These are phyloP conservation scores for Gymnarchus niloticus DNA, from an alignment of 2,113 vertebrate species.

Conservation along the genomic window DNA sequence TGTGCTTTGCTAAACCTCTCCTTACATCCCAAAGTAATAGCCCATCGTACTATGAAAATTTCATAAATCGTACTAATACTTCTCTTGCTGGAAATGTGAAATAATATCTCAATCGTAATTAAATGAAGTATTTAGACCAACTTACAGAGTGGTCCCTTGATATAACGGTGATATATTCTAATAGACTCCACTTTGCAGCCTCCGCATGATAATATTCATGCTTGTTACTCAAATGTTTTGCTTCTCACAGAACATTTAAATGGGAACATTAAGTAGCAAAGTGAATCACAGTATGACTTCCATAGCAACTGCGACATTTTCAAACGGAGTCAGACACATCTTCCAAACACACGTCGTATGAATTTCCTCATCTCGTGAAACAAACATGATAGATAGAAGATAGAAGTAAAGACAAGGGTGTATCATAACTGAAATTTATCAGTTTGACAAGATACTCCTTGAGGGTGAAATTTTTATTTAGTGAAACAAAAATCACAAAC, in stretches of 20 bases:
- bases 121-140: slow-evolving; percentile 87
- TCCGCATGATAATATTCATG: slow-evolving; percentile 79
- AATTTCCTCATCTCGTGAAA: not conserved
- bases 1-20: slow-evolving; percentile 78
- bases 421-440: not conserved
- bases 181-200: slow-evolving; percentile 81
- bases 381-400: not conserved
- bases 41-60: slow-evolving; percentile 79
- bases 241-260: slow-evolving; percentile 79
- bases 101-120: slow-evolving; percentile 87
- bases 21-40: slow-evolving; percentile 83
- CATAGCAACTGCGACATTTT: slow-evolving; percentile 27
- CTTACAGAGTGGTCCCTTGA: slow-evolving; percentile 82
- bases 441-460: not conserved
- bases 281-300: slow-evolving; percentile 68
- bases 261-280: slow-evolving; percentile 80
- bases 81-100: slow-evolving; percentile 87
- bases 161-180: slow-evolving; percentile 85
- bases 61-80: slow-evolving; percentile 89
- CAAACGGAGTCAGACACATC: slow-evolving; percentile 3
- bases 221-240: slow-evolving; percentile 81
- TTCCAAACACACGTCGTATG: not conserved
- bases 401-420: not conserved
- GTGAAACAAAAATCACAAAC: not conserved
- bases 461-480: not conserved